Conservation (phyloP, 2,797 vertebrate genomes). For the Odontamblyopus rebecca region DNA sequence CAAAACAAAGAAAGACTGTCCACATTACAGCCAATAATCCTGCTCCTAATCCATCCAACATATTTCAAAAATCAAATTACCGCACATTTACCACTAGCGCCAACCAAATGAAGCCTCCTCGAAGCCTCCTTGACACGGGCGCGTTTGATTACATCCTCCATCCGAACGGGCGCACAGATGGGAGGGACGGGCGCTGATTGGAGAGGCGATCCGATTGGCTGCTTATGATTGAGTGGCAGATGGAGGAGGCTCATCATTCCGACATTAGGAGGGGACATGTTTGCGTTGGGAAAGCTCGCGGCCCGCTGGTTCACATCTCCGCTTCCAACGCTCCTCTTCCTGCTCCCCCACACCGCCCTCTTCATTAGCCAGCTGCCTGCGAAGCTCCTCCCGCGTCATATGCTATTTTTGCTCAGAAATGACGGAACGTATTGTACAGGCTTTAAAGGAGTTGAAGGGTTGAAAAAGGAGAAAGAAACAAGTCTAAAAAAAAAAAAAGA, state of each 20-base stretch:
- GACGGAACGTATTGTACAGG: neutral
- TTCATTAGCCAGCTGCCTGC: slow-evolving; percentile 46
- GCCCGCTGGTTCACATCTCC: slow-evolving; percentile 1
- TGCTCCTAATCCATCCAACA: slow-evolving; percentile 6
- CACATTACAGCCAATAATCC: neutral
- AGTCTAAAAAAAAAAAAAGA: too few species aligned
- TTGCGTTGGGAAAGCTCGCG: slow-evolving; percentile 20
- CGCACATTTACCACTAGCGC: slow-evolving; percentile 11
- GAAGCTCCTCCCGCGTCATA: slow-evolving; percentile 28
- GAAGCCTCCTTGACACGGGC: slow-evolving; percentile 49
- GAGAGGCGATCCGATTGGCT: slow-evolving; percentile 62
- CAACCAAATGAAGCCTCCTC: slow-evolving; percentile 47
- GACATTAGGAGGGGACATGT: slow-evolving; percentile 57
- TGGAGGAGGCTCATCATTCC: slow-evolving; percentile 68
- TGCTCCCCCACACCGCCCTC: slow-evolving; percentile 9
- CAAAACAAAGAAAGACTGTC: neutral
- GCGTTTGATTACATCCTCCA: slow-evolving; percentile 47
- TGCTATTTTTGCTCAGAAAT: slow-evolving; percentile 5
- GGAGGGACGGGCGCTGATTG: slow-evolving; percentile 75
- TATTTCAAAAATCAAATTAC: slow-evolving; percentile 30
- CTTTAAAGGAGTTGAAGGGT: neutral
- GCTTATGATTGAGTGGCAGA: slow-evolving; percentile 69
- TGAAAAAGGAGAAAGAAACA: too few species aligned
- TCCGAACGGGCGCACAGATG: slow-evolving; percentile 53
- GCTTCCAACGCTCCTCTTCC: slow-evolving; percentile 22